Evolutionary conservation across 2,113 vertebrate species (phyloP).

Genomic region (Zapornia atra): DNA sequence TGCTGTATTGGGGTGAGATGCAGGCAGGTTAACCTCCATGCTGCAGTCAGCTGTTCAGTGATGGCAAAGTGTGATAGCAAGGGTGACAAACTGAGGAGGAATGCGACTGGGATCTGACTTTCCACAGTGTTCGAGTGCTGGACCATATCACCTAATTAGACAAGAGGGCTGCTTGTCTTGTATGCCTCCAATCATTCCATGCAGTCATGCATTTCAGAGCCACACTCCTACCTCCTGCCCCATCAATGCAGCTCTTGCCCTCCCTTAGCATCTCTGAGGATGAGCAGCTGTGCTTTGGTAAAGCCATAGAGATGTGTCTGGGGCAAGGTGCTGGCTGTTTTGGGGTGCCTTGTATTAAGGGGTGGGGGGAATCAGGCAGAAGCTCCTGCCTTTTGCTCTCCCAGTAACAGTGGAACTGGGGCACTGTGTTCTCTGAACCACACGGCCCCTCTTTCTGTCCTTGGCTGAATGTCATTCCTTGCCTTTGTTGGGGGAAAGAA

Average conservation of each 20-base stretch:
- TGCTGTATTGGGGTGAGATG: background rate
- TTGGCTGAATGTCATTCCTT: background rate
- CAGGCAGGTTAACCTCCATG: background rate
- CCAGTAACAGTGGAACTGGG: background rate
- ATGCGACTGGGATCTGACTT: background rate
- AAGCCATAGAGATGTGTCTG: background rate
- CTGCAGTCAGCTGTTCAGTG: background rate
- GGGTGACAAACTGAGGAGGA: background rate
- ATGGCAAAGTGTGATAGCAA: background rate
- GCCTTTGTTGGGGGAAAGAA: background rate
- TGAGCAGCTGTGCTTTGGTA: background rate
- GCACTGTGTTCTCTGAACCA: background rate
- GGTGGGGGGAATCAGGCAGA: background rate
- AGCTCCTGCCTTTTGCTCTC: background rate
- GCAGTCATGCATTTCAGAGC: background rate
- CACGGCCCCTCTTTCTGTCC: rapidly evolving
- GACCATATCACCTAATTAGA: background rate
- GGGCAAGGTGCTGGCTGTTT: background rate
- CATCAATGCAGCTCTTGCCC: background rate
- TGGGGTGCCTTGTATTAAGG: background rate
- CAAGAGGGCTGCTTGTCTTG: background rate
- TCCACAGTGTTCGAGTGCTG: background rate
- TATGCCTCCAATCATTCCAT: background rate
- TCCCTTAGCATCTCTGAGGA: background rate
- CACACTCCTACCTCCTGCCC: conserved; percentile 15